Evolutionary conservation across 2,113 vertebrate genomes (phyloP), one percentile per base, ranked within the genome.

Genomic region (Tyto alba): DNA sequence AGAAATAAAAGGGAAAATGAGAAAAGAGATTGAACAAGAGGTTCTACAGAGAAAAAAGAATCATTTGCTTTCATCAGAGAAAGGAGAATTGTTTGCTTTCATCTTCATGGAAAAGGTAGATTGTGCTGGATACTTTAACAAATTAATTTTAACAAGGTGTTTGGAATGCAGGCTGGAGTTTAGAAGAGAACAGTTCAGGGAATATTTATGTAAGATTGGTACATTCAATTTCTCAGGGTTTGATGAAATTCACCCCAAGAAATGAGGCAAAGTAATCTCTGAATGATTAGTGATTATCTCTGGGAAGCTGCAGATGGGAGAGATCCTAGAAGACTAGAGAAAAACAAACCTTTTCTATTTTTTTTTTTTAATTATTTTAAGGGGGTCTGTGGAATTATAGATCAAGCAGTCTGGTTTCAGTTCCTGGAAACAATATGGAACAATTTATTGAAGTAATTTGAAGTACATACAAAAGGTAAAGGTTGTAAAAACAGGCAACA

Each of bases 101-200:
- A 22, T 73, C 48, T 88, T 95, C 27, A 43, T 74, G 11, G 56
- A 69, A 90, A 90, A 84, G 3, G 8, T 52, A 67, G 21, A 22
- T 75, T 68, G 56, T 75, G 7, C 41, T 82, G 43, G 60, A 78
- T 78, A 78, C 5, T 32, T 87, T 77, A 92, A 26, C 25, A 59
- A 57, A 84, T 55, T 77, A 89, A 43, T 89, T 95, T 95, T 94
- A 85, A 87, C 29, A 78, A 91, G 16, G 56, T 92, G 16, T 79
- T 94, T 20, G 5, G 32, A 94, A 95, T 93, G 92, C 77, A 95
- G 38, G 27, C 36, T 52, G 32, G 20, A 47, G 5, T 75, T 59
- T 16, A 86, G 23, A 80, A 78, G 16, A 85, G 16, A 88, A 67
- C 29, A 55, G 26, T 85, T 78, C 4, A 3, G 30, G 41, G 73